These are phyloP conservation scores for Passer domesticus DNA, from an alignment of 2,113 vertebrate species.

Conservation along the genomic window DNA sequence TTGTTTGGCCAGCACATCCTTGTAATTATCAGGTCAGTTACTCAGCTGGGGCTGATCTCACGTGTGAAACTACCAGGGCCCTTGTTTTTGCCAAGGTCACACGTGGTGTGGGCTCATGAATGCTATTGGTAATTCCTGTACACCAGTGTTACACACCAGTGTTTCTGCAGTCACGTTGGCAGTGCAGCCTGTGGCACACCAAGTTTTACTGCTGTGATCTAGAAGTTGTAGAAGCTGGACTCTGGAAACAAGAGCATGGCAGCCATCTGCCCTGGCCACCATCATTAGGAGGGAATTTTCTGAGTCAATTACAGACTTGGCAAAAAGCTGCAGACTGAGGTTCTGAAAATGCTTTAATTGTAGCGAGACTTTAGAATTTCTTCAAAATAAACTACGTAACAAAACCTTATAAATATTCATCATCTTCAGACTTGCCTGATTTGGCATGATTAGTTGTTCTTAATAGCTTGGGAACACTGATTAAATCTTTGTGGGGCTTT, in stretches of 20 bases:
- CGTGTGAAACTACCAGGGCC: background rate
- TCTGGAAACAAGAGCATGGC: background rate
- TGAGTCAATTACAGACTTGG: background rate
- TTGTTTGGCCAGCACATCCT: background rate
- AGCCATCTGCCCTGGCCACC: background rate
- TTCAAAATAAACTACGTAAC: conserved; percentile 3
- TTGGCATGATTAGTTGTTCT: conserved; percentile 5
- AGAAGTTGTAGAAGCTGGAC: background rate
- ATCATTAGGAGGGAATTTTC: conserved; percentile 8
- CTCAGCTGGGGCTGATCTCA: background rate
- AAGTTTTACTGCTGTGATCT: background rate
- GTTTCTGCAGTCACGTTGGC: background rate
- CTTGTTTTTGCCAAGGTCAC: background rate
- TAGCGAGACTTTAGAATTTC: background rate
- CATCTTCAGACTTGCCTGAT: background rate
- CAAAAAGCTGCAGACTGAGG: background rate
- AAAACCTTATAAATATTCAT: conserved; percentile 44
- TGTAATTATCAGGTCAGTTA: background rate
- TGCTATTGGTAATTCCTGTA: background rate
- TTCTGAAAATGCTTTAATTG: conserved; percentile 31
- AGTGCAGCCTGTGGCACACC: background rate
- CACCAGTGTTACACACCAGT: background rate
- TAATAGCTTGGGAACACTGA: conserved; percentile 37
- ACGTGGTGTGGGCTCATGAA: background rate
- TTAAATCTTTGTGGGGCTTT: conserved; percentile 24